Percentiles rank a stretch among this genome's conserved stretches.
phyloP scores from a whole-genome alignment of 1,140 invertebrate species.

The Coboldia fuscipes region DNA sequence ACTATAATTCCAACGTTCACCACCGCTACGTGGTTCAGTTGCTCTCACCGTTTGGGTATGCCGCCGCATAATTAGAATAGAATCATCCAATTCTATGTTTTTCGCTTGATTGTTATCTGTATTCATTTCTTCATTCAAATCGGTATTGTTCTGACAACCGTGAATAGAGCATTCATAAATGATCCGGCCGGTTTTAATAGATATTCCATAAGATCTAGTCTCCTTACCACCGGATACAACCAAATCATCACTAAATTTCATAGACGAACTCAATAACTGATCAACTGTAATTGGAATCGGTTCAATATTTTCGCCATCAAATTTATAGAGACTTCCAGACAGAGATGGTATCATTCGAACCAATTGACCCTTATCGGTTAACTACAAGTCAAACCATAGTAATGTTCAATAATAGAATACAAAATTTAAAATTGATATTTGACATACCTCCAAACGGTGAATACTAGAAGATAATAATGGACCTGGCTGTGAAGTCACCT shows the following conservation, averaged over 20 bases:
- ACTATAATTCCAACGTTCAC: constrained; percentile 90
- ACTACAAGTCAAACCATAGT: constrained; percentile 25
- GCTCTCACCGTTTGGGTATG: constrained; percentile 72
- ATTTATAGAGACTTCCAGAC: constrained; percentile 72
- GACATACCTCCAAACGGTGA: constrained; percentile 49
- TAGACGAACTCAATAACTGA: constrained; percentile 60
- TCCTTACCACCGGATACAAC: constrained; percentile 63
- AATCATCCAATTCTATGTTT: constrained; percentile 26
- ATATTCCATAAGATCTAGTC: constrained; percentile 45
- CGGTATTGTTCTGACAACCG: constrained; percentile 42
- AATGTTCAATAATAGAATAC: constrained; percentile 2
- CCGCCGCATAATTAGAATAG: constrained; percentile 53
- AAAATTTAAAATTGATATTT: not conserved
- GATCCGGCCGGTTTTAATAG: constrained; percentile 48
- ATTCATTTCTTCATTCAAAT: constrained; percentile 12
- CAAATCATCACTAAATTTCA: constrained; percentile 63
- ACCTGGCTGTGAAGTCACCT: constrained; percentile 42
- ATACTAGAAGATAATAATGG: constrained; percentile 67
- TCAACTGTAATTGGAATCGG: constrained; percentile 69
- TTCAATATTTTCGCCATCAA: constrained; percentile 74
- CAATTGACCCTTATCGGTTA: constrained; percentile 67
- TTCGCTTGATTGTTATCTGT: constrained; percentile 10
- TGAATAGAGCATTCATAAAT: constrained; percentile 54
- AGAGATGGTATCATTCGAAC: constrained; percentile 78
- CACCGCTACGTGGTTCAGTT: constrained; percentile 56